Percentiles rank a stretch among this genome's conserved stretches.
These are phyloP conservation scores for Gymnocheta viridis DNA, from an alignment of 2,888 invertebrate species.

Conservation along the genomic window DNA sequence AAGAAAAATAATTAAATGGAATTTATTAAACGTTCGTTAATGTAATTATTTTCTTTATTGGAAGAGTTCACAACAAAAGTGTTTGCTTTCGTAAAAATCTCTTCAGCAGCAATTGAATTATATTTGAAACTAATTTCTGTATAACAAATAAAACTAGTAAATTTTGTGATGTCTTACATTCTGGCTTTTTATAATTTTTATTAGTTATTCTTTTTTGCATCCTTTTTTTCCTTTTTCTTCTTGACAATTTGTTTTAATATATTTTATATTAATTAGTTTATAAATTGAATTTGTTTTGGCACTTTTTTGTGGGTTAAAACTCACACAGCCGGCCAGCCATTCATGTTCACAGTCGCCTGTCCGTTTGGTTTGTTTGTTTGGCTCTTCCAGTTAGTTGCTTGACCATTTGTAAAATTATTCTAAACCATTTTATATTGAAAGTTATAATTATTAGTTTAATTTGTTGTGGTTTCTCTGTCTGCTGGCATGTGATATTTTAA, in stretches of 20 bases:
- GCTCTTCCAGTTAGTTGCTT: neutral
- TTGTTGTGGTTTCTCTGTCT: constrained; percentile 57
- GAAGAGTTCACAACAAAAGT: no score
- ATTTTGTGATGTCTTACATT: neutral
- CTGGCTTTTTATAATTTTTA: neutral
- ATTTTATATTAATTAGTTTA: neutral
- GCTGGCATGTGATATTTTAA: constrained; percentile 6
- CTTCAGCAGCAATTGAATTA: no score
- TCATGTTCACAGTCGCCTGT: neutral
- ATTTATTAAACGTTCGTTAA: no score
- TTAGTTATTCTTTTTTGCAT: neutral
- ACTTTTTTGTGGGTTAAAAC: neutral
- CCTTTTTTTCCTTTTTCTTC: neutral
- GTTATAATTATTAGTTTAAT: constrained; percentile 60
- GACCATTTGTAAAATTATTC: constrained; percentile 26
- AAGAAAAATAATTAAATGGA: no score
- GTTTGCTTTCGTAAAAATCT: no score
- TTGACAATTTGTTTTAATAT: neutral
- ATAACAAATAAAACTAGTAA: no score
- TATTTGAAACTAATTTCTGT: no score
- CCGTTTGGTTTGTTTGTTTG: neutral
- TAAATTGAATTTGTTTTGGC: neutral
- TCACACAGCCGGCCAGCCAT: neutral
- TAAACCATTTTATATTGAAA: constrained; percentile 47
- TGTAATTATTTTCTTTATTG: no score